phyloP scores from a whole-genome alignment of 2,797 vertebrate genomes.

The Mionectes olivaceus region DNA sequence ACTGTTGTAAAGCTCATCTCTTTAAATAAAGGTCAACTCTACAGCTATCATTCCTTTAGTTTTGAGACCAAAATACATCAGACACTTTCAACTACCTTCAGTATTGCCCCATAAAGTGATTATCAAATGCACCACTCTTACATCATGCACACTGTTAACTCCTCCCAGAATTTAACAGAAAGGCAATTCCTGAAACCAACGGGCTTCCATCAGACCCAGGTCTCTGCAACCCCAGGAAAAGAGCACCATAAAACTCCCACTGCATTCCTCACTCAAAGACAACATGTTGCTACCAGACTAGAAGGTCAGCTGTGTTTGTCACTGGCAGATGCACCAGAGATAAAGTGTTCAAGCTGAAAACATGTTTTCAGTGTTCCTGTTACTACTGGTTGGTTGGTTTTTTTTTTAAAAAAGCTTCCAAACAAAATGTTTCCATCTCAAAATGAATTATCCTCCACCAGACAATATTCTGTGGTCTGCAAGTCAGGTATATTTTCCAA shows the following conservation, averaged over 20 bases:
- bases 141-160: neutral
- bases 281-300: neutral
- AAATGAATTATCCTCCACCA: neutral
- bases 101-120: neutral
- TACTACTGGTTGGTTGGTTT: neutral
- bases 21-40: neutral
- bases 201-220: neutral
- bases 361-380: neutral
- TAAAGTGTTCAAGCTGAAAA: neutral
- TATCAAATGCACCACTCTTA: neutral
- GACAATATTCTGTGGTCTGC: neutral
- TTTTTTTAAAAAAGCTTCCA: neutral
- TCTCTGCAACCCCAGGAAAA: neutral
- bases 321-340: neutral
- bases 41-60: neutral
- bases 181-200: neutral
- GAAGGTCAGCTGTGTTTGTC: neutral
- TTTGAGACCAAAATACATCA: neutral
- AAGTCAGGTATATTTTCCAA: neutral
- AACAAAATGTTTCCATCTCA: neutral
- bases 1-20: neutral
- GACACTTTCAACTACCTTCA: neutral
- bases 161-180: neutral
- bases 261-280: neutral
- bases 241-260: neutral